These are phyloP conservation scores for Acanthosepion pharaonis DNA, from an alignment of 2,888 invertebrate genomes.

Conservation along the genomic window DNA sequence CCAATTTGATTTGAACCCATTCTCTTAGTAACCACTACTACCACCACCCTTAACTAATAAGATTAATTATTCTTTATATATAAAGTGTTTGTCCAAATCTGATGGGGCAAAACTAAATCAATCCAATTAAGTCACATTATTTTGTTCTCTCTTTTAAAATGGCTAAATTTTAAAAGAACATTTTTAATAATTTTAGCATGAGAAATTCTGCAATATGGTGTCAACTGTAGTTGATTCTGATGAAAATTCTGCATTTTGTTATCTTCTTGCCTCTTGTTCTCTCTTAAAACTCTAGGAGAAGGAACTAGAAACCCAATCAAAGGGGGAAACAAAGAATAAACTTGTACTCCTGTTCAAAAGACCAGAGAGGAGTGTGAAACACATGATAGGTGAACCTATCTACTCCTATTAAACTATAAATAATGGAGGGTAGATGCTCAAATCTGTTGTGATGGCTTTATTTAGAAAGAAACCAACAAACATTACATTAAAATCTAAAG, in stretches of 20 bases:
- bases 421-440: no score
- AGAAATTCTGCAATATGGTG: background rate
- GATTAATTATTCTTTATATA: background rate
- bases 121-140: background rate
- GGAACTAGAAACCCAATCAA: no score
- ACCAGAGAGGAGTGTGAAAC: no score
- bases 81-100: background rate
- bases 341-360: no score
- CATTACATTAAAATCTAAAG: no score
- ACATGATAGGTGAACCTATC: no score
- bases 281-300: no score
- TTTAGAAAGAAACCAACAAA: no score
- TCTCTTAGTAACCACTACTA: background rate
- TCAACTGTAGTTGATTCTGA: background rate
- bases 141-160: background rate
- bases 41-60: background rate
- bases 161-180: background rate
- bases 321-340: no score
- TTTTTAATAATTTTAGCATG: background rate
- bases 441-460: no score
- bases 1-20: background rate
- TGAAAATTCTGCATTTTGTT: background rate
- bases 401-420: no score
- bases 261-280: no score
- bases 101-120: background rate